phyloP scores from a whole-genome alignment of 2,113 vertebrate genomes.

The Oreochromis niloticus region DNA sequence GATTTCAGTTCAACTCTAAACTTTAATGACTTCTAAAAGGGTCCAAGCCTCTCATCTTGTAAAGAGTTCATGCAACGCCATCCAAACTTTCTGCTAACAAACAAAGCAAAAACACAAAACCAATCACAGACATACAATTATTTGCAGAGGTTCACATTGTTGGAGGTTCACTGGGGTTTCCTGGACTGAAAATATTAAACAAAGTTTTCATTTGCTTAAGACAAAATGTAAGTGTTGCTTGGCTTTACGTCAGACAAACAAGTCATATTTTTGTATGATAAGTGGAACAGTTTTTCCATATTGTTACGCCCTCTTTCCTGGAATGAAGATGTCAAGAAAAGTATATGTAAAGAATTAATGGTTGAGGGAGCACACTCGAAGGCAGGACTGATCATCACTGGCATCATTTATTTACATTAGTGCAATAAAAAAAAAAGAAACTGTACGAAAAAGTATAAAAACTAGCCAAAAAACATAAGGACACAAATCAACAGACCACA shows the following conservation, averaged over 20 bases:
- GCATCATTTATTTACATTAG: too few species aligned
- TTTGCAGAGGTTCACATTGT: not conserved
- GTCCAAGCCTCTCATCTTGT: not conserved
- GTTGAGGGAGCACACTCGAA: too few species aligned
- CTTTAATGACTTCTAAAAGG: too few species aligned
- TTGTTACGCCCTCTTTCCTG: too few species aligned
- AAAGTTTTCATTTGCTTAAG: not conserved
- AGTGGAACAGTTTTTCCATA: too few species aligned
- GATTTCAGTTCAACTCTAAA: too few species aligned
- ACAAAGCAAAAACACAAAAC: not conserved
- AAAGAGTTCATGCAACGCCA: not conserved
- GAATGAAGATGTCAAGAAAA: conserved; percentile 23
- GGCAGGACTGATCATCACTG: too few species aligned
- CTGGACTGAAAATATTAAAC: not conserved
- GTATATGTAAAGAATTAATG: too few species aligned
- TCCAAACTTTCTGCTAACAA: not conserved
- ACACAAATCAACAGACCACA: too few species aligned
- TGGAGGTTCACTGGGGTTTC: not conserved
- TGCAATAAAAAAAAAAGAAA: too few species aligned
- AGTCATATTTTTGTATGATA: not conserved
- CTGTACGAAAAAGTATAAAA: too few species aligned
- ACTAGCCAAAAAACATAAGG: too few species aligned
- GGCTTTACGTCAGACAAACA: not conserved
- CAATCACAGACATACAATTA: not conserved
- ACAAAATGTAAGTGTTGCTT: not conserved